Evolutionary conservation across 2,888 invertebrate genomes (phyloP), one percentile per base, ranked within the genome.

Genomic region (Rhorus exstirpatorius): DNA sequence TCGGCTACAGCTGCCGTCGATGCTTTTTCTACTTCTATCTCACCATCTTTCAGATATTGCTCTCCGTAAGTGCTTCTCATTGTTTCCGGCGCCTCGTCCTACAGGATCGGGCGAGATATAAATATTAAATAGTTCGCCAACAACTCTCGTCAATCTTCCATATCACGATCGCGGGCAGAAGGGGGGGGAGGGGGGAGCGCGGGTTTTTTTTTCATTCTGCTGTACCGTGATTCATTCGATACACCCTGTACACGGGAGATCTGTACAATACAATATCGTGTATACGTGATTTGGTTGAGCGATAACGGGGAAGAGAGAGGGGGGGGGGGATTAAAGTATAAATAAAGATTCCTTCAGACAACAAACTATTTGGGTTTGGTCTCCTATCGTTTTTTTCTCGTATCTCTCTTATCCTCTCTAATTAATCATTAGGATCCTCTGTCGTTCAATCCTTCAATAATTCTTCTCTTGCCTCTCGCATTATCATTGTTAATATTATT

Each of bases 131-230:
- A 75, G 74, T 81, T 83, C 21, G 26, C 60, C 53, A 77, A 80
- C 76, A 81, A 79, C 58, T 79, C 67, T 83, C 78, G 71, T 83
- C 83, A 76, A 79, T 78, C 74, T 70, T 76, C 49, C 58, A 55
- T 58, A 74, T 82, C 74, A 74, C 81, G 74, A 68, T 60, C 53
- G 77, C n/a, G 46, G 19, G 41, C 21, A 14, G n/a, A 63, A 44
- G 19, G 60, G n/a, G 17, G 8, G 14, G 24, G 10, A 12, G 10
- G 7, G 4, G 21, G n/a, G 12, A 38, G 10, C 31, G 49, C 12
- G 17, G 2, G n/a, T 46, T 63, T 72, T 72, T 51, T 41, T 61
- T 49, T 41, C 26, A 8, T 12, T 60, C 19, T 21, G 19, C n/a
- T 14, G 46, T 46, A 49, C 31, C 8, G 53, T 49, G 46, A 68